Evolutionary conservation across 2,888 invertebrate genomes (phyloP).

Genomic region (Crocallis elinguaria): DNA sequence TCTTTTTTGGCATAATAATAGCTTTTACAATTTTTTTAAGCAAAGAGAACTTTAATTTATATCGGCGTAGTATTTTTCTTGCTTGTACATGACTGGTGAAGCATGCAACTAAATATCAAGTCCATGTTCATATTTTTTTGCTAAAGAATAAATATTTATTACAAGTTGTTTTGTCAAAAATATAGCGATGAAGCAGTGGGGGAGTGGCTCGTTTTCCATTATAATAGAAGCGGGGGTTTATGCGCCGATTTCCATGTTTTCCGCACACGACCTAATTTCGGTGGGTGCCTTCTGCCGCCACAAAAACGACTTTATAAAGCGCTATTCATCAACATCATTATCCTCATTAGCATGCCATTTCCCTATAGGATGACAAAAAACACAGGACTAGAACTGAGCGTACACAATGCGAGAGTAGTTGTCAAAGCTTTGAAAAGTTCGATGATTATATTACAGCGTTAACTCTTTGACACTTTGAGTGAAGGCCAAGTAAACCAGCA

Average conservation of each 20-base stretch:
- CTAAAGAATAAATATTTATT: neutral
- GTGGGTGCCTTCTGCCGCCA: slow-evolving; percentile 26
- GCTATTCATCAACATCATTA: slow-evolving; percentile 34
- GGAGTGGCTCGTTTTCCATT: slow-evolving; percentile 19
- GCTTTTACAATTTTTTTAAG: neutral
- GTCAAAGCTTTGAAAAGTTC: neutral
- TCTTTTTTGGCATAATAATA: too few species aligned
- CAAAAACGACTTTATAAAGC: slow-evolving; percentile 30
- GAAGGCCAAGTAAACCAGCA: too few species aligned
- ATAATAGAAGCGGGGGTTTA: slow-evolving; percentile 15
- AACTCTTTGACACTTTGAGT: too few species aligned
- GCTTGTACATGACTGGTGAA: too few species aligned
- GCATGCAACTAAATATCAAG: too few species aligned
- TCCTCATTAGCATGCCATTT: slow-evolving; percentile 37
- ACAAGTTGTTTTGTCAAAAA: neutral
- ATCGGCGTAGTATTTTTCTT: too few species aligned
- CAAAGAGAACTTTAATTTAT: too few species aligned
- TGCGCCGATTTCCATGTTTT: slow-evolving; percentile 29
- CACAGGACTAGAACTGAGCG: neutral
- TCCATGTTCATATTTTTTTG: too few species aligned
- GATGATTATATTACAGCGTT: too few species aligned
- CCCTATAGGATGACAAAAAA: slow-evolving; percentile 7
- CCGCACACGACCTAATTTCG: slow-evolving; percentile 37
- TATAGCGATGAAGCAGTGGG: neutral
- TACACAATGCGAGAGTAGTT: neutral